Evolutionary conservation across 92 coral and sea anemone genomes (phyloP).

Genomic region (Porites lobata): DNA sequence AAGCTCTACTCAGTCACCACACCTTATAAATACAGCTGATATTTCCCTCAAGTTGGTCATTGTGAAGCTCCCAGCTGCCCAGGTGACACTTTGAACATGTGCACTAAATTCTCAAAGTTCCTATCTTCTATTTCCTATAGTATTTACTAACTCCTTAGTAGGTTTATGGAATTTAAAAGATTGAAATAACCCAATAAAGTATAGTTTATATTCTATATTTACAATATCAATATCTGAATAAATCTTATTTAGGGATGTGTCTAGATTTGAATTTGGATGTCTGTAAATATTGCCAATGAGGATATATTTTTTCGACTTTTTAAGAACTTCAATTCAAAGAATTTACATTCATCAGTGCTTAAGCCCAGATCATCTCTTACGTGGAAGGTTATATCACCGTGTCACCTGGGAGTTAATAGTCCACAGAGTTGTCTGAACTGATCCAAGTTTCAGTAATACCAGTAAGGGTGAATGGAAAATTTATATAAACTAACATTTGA

Average conservation of each 20-base stretch:
- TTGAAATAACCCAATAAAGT: neutral
- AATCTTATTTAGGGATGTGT: neutral
- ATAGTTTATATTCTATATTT: neutral
- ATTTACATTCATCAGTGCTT: no score
- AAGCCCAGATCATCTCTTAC: neutral
- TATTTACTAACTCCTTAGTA: neutral
- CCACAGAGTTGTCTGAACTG: neutral
- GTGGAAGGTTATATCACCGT: slow-evolving; percentile 39
- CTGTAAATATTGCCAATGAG: no score
- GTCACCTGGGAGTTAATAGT: slow-evolving; percentile 32
- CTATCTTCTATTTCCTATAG: neutral
- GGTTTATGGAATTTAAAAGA: neutral
- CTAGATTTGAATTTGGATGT: neutral
- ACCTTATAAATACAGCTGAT: no score
- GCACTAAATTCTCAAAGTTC: no score
- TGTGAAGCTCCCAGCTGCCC: no score
- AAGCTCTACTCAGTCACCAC: no score
- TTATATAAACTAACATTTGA: slow-evolving; percentile 47
- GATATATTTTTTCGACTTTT: no score
- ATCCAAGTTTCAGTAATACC: slow-evolving; percentile 61
- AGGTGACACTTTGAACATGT: no score
- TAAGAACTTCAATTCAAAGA: no score
- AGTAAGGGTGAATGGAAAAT: slow-evolving; percentile 55
- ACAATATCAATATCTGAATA: neutral
- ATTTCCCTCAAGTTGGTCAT: no score